Percentiles rank a stretch among this genome's conserved stretches.
Conservation (phyloP, 2,888 invertebrate genomes). For the Gibbula magus region DNA sequence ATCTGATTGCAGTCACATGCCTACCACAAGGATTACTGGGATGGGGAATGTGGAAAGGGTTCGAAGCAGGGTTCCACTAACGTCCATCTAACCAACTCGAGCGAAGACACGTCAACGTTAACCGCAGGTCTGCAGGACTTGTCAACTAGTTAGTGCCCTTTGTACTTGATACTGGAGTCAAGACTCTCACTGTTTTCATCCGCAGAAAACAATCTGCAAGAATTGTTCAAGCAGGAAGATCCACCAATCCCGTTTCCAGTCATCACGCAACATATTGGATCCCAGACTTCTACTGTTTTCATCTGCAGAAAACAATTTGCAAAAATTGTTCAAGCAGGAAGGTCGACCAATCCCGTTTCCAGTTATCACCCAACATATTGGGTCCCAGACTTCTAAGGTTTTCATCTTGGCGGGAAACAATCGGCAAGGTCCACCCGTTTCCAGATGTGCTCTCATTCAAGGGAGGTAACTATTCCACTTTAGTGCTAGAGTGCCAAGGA, state of each 20-base stretch:
- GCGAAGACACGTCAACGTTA: constrained; percentile 52
- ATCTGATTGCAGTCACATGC: constrained; percentile 63
- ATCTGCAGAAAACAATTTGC: background rate
- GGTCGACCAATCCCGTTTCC: no score
- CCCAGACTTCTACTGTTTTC: no score
- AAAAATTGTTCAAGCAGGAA: no score
- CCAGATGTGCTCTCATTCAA: no score
- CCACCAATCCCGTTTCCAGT: no score
- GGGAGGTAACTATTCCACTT: no score
- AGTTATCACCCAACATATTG: no score
- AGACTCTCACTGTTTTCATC: background rate
- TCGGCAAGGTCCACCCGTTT: background rate
- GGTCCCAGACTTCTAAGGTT: no score
- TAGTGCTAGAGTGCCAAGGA: no score
- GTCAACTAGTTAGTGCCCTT: constrained; percentile 54
- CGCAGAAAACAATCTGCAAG: background rate
- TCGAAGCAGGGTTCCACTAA: background rate
- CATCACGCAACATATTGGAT: no score
- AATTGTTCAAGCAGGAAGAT: no score
- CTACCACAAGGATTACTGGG: constrained; percentile 69
- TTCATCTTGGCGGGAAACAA: background rate
- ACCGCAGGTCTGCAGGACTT: constrained; percentile 63
- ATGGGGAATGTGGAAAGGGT: constrained; percentile 66
- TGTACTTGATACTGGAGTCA: background rate
- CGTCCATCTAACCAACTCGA: constrained; percentile 46